Base-by-base conservation (phyloP, 2,113 vertebrate genomes). In the Tetrax tetrax region DNA sequence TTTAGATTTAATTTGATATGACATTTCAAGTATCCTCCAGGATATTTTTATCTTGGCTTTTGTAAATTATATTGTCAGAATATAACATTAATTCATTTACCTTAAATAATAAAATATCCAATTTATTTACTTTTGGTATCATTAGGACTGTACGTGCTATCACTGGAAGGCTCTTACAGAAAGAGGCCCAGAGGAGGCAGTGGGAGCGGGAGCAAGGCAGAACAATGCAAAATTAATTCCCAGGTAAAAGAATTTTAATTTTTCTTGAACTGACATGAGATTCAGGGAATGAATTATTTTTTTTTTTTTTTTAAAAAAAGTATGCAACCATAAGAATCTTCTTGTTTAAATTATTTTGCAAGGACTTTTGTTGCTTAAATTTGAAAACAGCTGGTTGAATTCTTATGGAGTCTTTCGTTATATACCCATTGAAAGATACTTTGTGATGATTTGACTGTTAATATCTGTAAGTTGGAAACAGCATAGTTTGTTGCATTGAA, bases 361-460 rank as follows among this genome's bases (percentile, higher is more conserved):
- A 70, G 61, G 48, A 50, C 28, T 54, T 76, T 47, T 66, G 33
- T 82, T 95, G 51, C 54, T 89, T 38, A 77, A 72, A 53, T 93
- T 65, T 79, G 85, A 86, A 95, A 92, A 79, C 35, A n/a, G 17
- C 53, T 83, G 56, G 64, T 96, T 75, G 38, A 85, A 64, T 91
- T 77, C 94, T 61, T n/a, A 76, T 80, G 74, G 50, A 15, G 14
- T 35, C 21, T 78, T 81, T 41, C 21, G 74, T 81, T 41, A 56
- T 63, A 22, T 13, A 59, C 47, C 28, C 22, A 41, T 81, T 15
- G 79, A 72, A 68, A 95, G 81, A 66, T 38, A 91, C 72, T 87
- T 88, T 79, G 51, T 57, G 81, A 86, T 93, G 77, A 92, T 93
- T 93, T 54, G 83, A 28, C 75, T 90, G 48, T 83, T 83, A 75